Percentiles rank a stretch among this genome's conserved stretches.
phyloP scores from a whole-genome alignment of 2,888 invertebrate species.

The Polymixis lichenea region DNA sequence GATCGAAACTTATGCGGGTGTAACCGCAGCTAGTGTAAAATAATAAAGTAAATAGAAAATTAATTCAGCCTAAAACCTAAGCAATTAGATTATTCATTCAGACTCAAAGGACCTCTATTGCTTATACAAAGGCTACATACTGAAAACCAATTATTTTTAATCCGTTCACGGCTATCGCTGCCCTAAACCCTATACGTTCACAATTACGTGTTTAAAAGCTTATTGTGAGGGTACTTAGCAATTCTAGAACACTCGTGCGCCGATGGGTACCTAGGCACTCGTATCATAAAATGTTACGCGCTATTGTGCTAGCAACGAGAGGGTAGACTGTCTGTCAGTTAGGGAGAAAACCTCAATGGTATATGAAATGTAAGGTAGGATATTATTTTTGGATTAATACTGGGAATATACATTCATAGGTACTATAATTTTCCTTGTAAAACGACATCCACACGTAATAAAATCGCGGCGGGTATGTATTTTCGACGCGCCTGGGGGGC shows the following conservation, averaged over 20 bases:
- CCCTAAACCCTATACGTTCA: constrained; percentile 18
- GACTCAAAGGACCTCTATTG: neutral
- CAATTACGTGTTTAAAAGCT: constrained; percentile 55
- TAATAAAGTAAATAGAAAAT: neutral
- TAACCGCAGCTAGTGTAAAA: too few species aligned
- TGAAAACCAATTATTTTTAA: constrained; percentile 6
- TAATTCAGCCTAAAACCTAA: too few species aligned
- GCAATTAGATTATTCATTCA: neutral
- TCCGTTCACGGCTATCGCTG: neutral
- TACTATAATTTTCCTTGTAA: neutral
- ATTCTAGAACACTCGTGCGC: constrained; percentile 43
- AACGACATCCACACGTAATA: too few species aligned
- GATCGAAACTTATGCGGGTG: too few species aligned
- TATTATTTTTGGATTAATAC: neutral
- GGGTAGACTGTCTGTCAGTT: constrained; percentile 1
- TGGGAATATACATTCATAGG: constrained; percentile 15
- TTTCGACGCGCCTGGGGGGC: too few species aligned
- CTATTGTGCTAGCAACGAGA: neutral
- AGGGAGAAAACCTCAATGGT: neutral
- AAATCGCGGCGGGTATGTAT: too few species aligned
- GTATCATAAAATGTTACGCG: constrained; percentile 61
- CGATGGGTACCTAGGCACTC: constrained; percentile 15
- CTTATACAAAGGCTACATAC: neutral
- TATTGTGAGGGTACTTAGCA: constrained; percentile 54
- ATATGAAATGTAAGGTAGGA: neutral